A percentile compares a stretch with the other conserved stretches of the same genome.
phyloP scores from a whole-genome alignment of 1,140 invertebrate genomes.

The Vanessa atalanta region DNA sequence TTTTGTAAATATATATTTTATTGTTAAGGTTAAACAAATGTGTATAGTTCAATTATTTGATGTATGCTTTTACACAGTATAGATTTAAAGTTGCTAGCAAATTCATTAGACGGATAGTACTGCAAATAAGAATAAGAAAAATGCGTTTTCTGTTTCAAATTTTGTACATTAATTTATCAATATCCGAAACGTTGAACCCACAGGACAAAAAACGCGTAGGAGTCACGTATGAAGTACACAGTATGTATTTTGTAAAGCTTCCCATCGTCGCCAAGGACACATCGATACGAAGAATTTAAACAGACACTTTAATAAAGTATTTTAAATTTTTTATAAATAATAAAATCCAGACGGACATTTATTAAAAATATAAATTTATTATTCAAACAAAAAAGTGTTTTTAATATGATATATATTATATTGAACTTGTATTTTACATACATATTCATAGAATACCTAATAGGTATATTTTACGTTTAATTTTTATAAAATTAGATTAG shows the following conservation, averaged over 20 bases:
- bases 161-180: neutral
- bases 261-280: slow-evolving; percentile 23
- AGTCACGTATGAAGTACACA: slow-evolving; percentile 22
- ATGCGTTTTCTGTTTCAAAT: neutral
- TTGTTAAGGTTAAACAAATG: no score
- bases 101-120: no score
- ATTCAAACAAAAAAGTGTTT: no score
- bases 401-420: neutral
- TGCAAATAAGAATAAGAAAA: no score
- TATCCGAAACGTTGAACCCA: slow-evolving; percentile 38
- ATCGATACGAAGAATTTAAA: neutral
- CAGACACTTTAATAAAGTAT: no score
- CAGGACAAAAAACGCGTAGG: slow-evolving; percentile 37
- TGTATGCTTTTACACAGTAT: neutral
- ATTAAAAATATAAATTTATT: no score
- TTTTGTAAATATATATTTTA: no score
- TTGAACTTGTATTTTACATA: neutral
- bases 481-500: no score
- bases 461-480: no score
- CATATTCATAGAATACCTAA: neutral
- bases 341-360: no score
- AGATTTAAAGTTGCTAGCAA: neutral
- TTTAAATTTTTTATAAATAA: no score
- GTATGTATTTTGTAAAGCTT: slow-evolving; percentile 32
- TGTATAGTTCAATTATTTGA: neutral